Evolutionary conservation across 2,888 invertebrate genomes (phyloP), one percentile per base, ranked within the genome.

Genomic region (Troilus luridus): DNA sequence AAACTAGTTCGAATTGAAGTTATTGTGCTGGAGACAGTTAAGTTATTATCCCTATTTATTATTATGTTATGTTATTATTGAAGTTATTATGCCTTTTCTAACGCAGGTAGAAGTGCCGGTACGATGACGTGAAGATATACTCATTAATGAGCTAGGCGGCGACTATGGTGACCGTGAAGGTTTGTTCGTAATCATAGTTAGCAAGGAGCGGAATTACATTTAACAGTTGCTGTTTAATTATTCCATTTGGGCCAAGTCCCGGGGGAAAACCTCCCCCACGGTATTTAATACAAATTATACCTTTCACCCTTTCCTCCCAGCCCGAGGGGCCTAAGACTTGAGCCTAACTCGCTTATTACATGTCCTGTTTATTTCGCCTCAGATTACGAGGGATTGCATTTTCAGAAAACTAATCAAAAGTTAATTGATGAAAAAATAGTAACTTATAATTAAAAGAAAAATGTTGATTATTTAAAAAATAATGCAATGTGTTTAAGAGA

Each of bases 111-210:
- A 54, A 21, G 54, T 12, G 58, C n/a, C 11, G 8, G 17, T 41
- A 17, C n/a, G n/a, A 10, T 11, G 41, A n/a, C 8, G 64, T 0
- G 10, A n/a, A 6, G 3, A 41, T 41, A 41, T n/a, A 0, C n/a
- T 56, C n/a, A 85, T 85, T 85, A 85, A 85, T 56, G 85, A 3
- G 21, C 41, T 21, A 56, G 85, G n/a, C 56, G 85, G 56, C 56
- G n/a, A 85, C 56, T 56, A 21, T 85, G 88, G 54, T 64, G 58
- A 62, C 60, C 88, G 41, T 60, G 58, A 88, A 64, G 88, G 88
- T 90, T 59, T 27, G 90, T 77, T 90, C 60, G 90, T 90, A 90
- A 90, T 90, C 90, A 90, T 90, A 90, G 90, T 81, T 90, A 77
- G 77, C 56, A 58, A 19, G n/a, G 14, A 24, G 77, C 72, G 60